Evolutionary conservation across 2,888 invertebrate species (phyloP), one percentile per base, ranked within the genome.

Genomic region (Tethea ocularis): DNA sequence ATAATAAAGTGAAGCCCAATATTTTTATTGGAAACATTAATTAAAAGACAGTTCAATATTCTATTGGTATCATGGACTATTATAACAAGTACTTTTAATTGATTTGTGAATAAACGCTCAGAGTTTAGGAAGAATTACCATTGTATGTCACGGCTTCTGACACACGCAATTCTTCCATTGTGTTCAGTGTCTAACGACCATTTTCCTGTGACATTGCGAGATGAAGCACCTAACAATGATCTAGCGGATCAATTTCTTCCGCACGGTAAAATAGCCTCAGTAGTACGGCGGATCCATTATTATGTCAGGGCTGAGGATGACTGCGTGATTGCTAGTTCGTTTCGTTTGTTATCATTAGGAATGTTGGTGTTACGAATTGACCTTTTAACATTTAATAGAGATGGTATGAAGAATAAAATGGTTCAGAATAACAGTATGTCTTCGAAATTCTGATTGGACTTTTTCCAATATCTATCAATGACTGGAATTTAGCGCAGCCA

Each of bases 91-190:
- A 33, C 33, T 33, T 33, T 33, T 13, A 38, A 38, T 38, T 38
- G n/a, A 5, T 38, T 38, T 38, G n/a, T 38, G n/a, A n/a, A n/a
- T n/a, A n/a, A n/a, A 7, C 53, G 13, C 54, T 54, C 38, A 7
- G n/a, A 38, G 36, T 10, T 33, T 11, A 11, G 33, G 36, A 36
- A 15, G 36, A 36, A 36, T 38, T 5, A n/a, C 38, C n/a, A 38
- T n/a, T 38, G 51, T 63, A 52, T 67, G 71, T 68, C 71, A 71
- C 61, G 66, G 71, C 57, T 68, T 41, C 11, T 13, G 52, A 24
- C 46, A 56, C 71, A 69, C 65, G 71, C 71, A 46, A 67, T 41
- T 51, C 29, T 53, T 29, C 38, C 52, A 51, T 38, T 52, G 55
- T 46, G 52, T 53, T 57, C 51, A 36, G n/a, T 7, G n/a, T 33